phyloP scores from a whole-genome alignment of 2,113 vertebrate species.

The Cricetomys ansorgei region DNA sequence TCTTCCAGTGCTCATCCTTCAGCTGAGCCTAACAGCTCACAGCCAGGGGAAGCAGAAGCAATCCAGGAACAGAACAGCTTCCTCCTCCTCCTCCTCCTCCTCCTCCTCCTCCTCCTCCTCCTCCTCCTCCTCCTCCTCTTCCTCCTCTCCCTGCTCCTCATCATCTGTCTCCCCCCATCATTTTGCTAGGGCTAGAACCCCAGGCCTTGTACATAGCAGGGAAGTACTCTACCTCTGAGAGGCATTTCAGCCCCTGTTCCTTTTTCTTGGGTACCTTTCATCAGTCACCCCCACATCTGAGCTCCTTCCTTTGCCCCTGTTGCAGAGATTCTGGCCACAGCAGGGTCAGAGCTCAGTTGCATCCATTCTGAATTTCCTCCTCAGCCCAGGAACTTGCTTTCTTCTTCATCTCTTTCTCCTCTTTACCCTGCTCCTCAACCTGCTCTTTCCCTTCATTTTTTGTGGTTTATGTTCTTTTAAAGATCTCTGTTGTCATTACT shows the following conservation, averaged over 20 bases:
- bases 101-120: neutral
- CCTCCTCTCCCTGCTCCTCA: too few species aligned
- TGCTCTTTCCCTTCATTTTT: neutral
- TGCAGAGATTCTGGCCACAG: neutral
- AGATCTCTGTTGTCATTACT: neutral
- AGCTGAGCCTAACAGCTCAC: neutral
- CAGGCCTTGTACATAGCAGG: neutral
- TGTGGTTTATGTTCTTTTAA: neutral
- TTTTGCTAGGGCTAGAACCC: neutral
- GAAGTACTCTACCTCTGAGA: neutral
- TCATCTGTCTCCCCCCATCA: rapidly evolving
- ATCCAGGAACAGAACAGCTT: neutral
- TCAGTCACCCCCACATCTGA: neutral
- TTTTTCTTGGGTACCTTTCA: neutral
- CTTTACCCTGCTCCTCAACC: neutral
- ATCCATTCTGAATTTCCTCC: neutral
- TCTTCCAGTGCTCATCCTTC: neutral
- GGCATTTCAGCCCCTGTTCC: too few species aligned
- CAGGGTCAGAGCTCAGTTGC: neutral
- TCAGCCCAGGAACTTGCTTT: neutral
- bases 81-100: too few species aligned
- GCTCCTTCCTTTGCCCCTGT: neutral
- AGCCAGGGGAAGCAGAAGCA: neutral
- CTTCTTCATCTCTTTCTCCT: neutral
- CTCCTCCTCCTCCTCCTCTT: neutral